These are phyloP conservation scores for Adrianichthys oophorus DNA, from an alignment of 2,797 vertebrate species.

Conservation along the genomic window DNA sequence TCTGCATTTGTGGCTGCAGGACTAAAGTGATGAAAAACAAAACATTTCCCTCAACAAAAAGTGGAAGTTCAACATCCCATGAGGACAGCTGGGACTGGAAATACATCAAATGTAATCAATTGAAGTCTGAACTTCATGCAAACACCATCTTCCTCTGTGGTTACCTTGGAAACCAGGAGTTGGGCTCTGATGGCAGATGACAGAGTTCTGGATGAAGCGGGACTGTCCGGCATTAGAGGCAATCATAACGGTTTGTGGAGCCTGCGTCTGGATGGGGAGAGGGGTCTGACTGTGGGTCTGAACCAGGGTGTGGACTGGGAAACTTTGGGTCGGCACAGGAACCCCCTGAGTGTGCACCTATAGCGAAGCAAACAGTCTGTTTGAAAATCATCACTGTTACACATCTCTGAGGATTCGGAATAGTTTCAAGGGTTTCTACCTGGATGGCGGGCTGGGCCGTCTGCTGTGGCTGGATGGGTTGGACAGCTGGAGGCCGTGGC, in stretches of 20 bases:
- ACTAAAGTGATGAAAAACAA: conserved; percentile 67
- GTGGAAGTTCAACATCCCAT: neutral
- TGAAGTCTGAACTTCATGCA: neutral
- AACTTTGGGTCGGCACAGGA: conserved; percentile 67
- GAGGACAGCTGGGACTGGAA: too few species aligned
- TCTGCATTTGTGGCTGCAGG: conserved; percentile 93
- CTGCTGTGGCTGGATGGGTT: conserved; percentile 72
- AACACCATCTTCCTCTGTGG: neutral
- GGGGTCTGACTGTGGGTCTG: conserved; percentile 77
- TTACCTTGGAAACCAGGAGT: conserved; percentile 89
- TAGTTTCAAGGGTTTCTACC: conserved; percentile 39
- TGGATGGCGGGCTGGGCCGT: conserved; percentile 65
- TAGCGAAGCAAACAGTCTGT: neutral
- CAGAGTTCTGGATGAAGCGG: conserved; percentile 90
- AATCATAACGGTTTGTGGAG: conserved; percentile 92
- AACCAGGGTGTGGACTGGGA: conserved; percentile 77
- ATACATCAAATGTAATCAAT: neutral
- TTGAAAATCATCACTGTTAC: too few species aligned
- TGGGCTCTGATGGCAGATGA: conserved; percentile 92
- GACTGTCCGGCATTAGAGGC: conserved; percentile 84
- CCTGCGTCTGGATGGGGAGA: conserved; percentile 86
- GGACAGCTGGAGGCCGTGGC: conserved; percentile 74
- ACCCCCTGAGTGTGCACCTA: conserved; percentile 77
- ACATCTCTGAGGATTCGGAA: too few species aligned
- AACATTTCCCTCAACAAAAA: neutral